A percentile compares a stretch with the other conserved stretches of the same genome.
Evolutionary conservation across 2,113 vertebrate genomes (phyloP).

Genomic region (Balaenoptera acutorostrata): DNA sequence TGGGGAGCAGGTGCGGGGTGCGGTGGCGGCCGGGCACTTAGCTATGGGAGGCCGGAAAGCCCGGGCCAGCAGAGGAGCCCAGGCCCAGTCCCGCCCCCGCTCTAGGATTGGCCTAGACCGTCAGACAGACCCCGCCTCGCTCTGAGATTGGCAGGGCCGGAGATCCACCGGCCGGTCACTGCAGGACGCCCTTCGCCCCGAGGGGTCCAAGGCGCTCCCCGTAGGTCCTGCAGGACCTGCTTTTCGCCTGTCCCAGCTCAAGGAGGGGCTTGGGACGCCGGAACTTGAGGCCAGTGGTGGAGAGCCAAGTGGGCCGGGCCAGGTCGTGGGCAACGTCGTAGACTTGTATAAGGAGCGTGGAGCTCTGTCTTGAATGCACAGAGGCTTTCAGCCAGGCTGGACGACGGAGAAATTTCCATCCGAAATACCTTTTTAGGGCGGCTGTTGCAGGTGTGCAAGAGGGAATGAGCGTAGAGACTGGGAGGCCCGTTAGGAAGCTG

Average conservation of each 20-base stretch:
- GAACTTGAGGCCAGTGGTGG: neutral
- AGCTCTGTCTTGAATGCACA: neutral
- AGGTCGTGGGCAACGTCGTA: neutral
- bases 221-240: accelerated
- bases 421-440: neutral
- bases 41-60: neutral
- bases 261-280: neutral
- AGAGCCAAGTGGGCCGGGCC: neutral
- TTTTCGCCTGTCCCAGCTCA: neutral
- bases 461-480: neutral
- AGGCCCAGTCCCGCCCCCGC: neutral
- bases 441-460: neutral
- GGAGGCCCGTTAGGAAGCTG: neutral
- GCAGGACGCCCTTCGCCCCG: accelerated
- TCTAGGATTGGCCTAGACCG: neutral
- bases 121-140: neutral
- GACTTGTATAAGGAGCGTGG: neutral
- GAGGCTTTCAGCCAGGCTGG: neutral
- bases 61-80: neutral
- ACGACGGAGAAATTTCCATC: neutral
- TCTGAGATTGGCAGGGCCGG: neutral
- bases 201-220: accelerated
- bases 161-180: accelerated
- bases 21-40: accelerated
- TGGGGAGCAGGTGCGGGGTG: accelerated